These are phyloP conservation scores for Drosophila atroscutellata DNA, from an alignment of 2,888 invertebrate genomes.

Conservation along the genomic window DNA sequence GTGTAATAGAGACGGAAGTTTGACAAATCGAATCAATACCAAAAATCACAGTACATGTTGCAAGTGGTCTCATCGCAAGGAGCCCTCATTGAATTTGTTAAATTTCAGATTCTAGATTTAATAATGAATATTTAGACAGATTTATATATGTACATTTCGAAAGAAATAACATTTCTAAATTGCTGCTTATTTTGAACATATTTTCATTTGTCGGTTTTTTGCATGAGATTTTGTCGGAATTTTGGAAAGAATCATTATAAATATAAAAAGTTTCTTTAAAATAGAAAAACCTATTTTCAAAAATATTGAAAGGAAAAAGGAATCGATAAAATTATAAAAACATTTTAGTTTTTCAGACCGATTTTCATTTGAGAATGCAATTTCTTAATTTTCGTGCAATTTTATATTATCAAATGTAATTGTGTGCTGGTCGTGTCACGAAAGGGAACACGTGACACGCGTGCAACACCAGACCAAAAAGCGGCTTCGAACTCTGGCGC, in stretches of 20 bases:
- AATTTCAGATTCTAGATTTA: not conserved
- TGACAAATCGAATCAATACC: not conserved
- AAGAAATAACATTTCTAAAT: not conserved
- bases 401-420: not conserved
- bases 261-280: not conserved
- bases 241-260: not conserved
- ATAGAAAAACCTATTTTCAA: not conserved
- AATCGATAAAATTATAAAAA: not conserved
- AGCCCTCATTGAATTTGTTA: not conserved
- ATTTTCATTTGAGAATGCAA: not conserved
- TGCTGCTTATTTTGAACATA: not conserved
- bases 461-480: not conserved
- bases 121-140: not conserved
- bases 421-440: not conserved
- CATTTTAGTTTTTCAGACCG: not conserved
- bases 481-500: slow-evolving; percentile 2
- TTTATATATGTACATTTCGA: not conserved
- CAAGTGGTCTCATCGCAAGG: not conserved
- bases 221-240: not conserved
- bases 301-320: not conserved
- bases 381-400: not conserved
- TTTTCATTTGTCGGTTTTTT: not conserved
- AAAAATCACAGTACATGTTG: not conserved
- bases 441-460: not conserved
- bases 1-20: slow-evolving; percentile 1